Conservation (phyloP, 2,888 invertebrate species). For the Caenorhabditis parvicauda region DNA sequence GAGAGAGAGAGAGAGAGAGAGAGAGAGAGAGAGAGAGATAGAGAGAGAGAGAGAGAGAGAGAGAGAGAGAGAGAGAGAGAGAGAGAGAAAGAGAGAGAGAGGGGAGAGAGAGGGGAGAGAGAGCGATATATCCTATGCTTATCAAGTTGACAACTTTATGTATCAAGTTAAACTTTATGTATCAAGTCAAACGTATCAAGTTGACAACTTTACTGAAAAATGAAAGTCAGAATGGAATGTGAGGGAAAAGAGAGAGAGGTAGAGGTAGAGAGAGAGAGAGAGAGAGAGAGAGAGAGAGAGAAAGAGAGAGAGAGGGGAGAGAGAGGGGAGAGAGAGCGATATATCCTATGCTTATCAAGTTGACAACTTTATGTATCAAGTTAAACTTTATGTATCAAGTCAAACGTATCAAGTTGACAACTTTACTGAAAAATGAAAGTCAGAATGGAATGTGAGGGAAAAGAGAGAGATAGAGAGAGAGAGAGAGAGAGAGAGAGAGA, state of each 20-base stretch:
- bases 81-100: background rate
- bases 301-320: background rate
- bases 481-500: background rate
- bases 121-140: too few species aligned
- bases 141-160: too few species aligned
- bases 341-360: too few species aligned
- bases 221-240: background rate
- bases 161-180: too few species aligned
- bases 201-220: too few species aligned
- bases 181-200: too few species aligned
- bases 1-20: background rate
- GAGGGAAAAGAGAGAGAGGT: background rate
- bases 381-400: too few species aligned
- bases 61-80: background rate
- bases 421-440: too few species aligned
- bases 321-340: background rate
- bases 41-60: background rate
- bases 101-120: background rate
- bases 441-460: background rate
- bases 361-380: too few species aligned
- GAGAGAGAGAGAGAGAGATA: slow-evolving; percentile 3
- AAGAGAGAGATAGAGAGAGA: background rate
- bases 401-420: too few species aligned
- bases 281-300: background rate
- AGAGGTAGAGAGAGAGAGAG: background rate